Evolutionary conservation across 2,888 invertebrate species (phyloP), one percentile per base, ranked within the genome.

Genomic region (Agrotis ipsilon): DNA sequence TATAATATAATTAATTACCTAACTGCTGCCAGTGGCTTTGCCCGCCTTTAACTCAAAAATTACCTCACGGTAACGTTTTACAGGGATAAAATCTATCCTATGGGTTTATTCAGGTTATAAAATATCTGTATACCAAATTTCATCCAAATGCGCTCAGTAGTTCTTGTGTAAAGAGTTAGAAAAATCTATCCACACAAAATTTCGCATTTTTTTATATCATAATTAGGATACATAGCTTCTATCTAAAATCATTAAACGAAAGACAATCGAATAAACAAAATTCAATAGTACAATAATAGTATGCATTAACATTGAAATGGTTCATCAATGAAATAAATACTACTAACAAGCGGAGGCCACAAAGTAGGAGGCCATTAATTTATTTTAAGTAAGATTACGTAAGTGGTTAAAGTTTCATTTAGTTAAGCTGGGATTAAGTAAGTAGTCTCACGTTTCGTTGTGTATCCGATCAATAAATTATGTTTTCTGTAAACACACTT

Each of bases 371-470:
- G 58, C 58, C 64, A 79, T 83, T 77, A 81, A 79, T 72, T 79
- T 81, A 61, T 82, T 75, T 75, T 63, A 75, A 78, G 55, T 68
- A 68, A 82, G 75, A 72, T 79, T 81, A 81, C 72, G 68, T 79
- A 72, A 83, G 81, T 73, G 78, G 68, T 68, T 80, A 45, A 68
- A 71, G 83, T 79, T 81, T 68, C 71, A 75, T 81, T 83, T 74
- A 74, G 69, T 81, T 81, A 81, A 79, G 81, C 81, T 74, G 63
- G 77, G 54, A 76, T 77, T 83, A 83, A 83, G 76, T 76, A 24
- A 72, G 78, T 61, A 67, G 76, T 70, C 48, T 82, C 68, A 65
- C 55, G 74, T 81, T 80, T 69, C 78, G 24, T 69, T 75, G 52
- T 39, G 65, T 74, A 73, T 66, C 64, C 62, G 64, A 76, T 75